Percentiles rank a stretch among this genome's conserved stretches.
Evolutionary conservation across 2,797 vertebrate species (phyloP).

Genomic region (Mormyrops attenuatus): DNA sequence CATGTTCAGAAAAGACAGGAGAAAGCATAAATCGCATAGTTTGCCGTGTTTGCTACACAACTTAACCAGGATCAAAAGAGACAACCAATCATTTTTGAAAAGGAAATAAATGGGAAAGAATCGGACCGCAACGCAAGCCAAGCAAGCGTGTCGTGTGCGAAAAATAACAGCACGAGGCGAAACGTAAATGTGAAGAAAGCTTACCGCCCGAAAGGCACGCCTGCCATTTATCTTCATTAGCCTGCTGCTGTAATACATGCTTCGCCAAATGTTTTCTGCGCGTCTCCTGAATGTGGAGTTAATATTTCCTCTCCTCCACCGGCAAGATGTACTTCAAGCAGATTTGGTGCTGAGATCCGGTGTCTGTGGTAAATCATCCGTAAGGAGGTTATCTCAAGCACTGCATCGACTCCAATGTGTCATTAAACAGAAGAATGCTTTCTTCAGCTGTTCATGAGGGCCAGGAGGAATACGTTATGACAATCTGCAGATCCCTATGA

Average conservation of each 20-base stretch:
- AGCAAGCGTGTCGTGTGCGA: not conserved
- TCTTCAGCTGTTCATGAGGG: not conserved
- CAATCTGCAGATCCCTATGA: not conserved
- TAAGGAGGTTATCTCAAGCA: not conserved
- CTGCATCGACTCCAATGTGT: not conserved
- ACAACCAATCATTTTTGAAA: not conserved
- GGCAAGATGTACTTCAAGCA: not conserved
- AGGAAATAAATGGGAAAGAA: not conserved
- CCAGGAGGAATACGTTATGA: not conserved
- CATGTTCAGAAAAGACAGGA: not conserved
- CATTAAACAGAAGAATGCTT: not conserved
- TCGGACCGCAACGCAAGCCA: not conserved
- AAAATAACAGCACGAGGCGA: not conserved
- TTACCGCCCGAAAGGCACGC: not conserved
- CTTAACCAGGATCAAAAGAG: not conserved
- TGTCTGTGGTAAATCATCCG: not conserved
- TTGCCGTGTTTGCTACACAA: not conserved
- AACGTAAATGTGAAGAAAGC: not conserved
- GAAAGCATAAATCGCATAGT: not conserved
- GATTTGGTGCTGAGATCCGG: not conserved
- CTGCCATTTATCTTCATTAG: not conserved
- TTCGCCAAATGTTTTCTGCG: not conserved
- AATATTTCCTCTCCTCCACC: not conserved
- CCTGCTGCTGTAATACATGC: not conserved
- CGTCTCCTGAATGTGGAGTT: not conserved